These are phyloP conservation scores for Mus caroli DNA, from an alignment of 2,797 vertebrate genomes.

Conservation along the genomic window DNA sequence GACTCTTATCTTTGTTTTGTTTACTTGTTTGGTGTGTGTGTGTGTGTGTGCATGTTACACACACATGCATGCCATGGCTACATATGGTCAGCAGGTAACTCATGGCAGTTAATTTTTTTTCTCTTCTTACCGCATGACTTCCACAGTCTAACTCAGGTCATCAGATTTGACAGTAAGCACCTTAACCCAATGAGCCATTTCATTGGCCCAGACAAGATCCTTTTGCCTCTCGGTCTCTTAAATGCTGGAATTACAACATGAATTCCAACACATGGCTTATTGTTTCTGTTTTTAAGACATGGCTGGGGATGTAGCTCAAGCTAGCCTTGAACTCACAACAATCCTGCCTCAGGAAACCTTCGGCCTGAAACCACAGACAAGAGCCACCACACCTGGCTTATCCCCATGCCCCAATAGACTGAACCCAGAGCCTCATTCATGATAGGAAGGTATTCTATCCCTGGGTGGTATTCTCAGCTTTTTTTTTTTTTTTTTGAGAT, in stretches of 20 bases:
- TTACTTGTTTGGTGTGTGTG: not conserved
- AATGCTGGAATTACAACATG: not conserved
- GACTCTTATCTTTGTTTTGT: not conserved
- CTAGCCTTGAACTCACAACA: not conserved
- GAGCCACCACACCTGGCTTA: not conserved
- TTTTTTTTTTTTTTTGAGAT: not conserved
- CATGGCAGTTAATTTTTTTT: not conserved
- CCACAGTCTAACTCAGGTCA: not conserved
- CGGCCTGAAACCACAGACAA: not conserved
- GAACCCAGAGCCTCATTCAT: not conserved
- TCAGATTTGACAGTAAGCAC: not conserved
- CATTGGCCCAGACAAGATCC: not conserved
- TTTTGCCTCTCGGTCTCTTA: not conserved
- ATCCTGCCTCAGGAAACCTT: not conserved
- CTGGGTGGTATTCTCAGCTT: not conserved
- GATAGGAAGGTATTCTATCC: not conserved
- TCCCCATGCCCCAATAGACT: not conserved
- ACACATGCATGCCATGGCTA: not conserved
- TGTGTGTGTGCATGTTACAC: not conserved
- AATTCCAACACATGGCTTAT: not conserved
- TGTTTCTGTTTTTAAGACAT: not conserved
- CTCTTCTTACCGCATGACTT: not conserved
- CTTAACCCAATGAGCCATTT: not conserved
- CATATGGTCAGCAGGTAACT: not conserved
- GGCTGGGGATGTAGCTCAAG: not conserved